A percentile compares a stretch with the other conserved stretches of the same genome.
These are phyloP conservation scores for Idaea biselata DNA, from an alignment of 2,888 invertebrate species.

Conservation along the genomic window DNA sequence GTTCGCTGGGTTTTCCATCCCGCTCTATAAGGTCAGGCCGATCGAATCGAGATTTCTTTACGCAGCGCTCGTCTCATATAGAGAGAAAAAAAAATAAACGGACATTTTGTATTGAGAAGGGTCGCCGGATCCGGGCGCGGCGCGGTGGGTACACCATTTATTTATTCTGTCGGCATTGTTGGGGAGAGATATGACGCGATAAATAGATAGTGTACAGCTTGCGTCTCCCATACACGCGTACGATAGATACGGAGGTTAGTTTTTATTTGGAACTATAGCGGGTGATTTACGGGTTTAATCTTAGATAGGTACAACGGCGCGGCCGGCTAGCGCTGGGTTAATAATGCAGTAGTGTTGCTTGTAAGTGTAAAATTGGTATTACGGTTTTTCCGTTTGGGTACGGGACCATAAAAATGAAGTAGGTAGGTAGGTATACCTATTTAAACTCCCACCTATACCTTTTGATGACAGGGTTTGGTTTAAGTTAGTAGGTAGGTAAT, in stretches of 20 bases:
- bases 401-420: too few relatives aligned
- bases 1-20: conserved; percentile 51
- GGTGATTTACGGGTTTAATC: conserved; percentile 17
- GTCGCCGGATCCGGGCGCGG: conserved; percentile 71
- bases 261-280: conserved; percentile 40
- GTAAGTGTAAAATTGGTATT: too few relatives aligned
- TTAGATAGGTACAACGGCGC: neutral
- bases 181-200: conserved; percentile 71
- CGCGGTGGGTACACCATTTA: conserved; percentile 49
- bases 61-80: conserved; percentile 59
- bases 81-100: conserved; percentile 68
- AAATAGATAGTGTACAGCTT: conserved; percentile 67
- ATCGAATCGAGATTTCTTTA: conserved; percentile 69
- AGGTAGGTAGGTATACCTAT: too few relatives aligned
- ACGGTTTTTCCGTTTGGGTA: too few relatives aligned
- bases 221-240: conserved; percentile 42
- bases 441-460: too few relatives aligned
- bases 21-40: conserved; percentile 52
- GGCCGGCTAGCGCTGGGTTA: neutral
- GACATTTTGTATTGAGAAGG: conserved; percentile 76
- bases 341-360: too few relatives aligned
- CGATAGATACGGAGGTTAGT: conserved; percentile 32
- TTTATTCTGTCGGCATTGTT: conserved; percentile 67
- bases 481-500: too few relatives aligned
- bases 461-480: too few relatives aligned